Base-by-base conservation (phyloP, 2,888 invertebrate genomes). In the Xestia sexstrigata region DNA sequence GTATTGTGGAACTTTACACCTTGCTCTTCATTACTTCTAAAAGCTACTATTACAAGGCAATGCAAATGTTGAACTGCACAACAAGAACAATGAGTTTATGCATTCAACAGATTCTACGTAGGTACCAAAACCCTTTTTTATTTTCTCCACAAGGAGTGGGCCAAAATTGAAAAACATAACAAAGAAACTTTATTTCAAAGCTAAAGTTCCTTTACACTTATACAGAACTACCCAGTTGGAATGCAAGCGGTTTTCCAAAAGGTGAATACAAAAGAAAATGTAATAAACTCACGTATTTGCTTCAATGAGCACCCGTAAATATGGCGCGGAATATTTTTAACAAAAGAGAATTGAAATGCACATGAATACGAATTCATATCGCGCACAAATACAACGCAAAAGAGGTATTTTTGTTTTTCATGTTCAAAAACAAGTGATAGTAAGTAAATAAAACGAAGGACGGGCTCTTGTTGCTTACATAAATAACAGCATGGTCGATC, bases 271-370 rank as follows among this genome's bases (percentile, higher is more conserved):
- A 74, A 83, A 70, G 73, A 85, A 80, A 74, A 76, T 65, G 73
- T 66, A 67, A 70, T 55, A 73, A 58, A 65, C 75, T 77, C 72
- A 30, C 47, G 47, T 70, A 60, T 83, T 67, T 77, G 71, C 75
- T 39, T 86, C 79, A 87, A 78, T 82, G 81, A 74, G 63, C 87
- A 71, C 62, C 62, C 60, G 42, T 55, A 77, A 78, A 82, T 77
- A 73, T 77, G 68, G 45, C 47, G 26, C 42, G 2, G 70, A 78
- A 87, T 79, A 85, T 76, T 80, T 83, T 80, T 78, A 78, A 75
- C 72, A 78, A 85, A 81, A 67, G 17, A 13, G 60, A 17, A 74
- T 78, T 83, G 66, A 70, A 81, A 83, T 68, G 55, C 47, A 52
- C 30, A 6, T 13, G 30, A 70, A 77, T 82, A 63, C 67, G 71